A percentile compares a stretch with the other conserved stretches of the same genome.
Evolutionary conservation across 30 jellyfish, hydroid and myxozoan genomes (phyloP).

Genomic region (Hydractinia echinata): DNA sequence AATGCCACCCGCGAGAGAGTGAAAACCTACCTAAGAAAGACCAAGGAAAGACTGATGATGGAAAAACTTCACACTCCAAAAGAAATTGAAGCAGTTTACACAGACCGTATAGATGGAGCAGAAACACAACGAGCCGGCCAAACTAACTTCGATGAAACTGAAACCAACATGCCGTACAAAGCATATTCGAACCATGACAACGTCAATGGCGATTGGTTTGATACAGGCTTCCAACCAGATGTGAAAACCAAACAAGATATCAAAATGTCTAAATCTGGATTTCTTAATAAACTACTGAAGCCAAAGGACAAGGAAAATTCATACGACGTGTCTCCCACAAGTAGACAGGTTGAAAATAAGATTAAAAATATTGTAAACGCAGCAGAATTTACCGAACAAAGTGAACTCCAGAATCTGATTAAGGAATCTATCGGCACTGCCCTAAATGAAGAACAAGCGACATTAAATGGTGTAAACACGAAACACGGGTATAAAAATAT

Average conservation of each 20-base stretch:
- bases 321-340: constrained; percentile 14
- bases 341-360: background rate
- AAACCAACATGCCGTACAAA: background rate
- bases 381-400: constrained; percentile 25
- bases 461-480: background rate
- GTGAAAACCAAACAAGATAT: constrained; percentile 31
- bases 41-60: background rate
- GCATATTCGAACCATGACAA: constrained; percentile 21
- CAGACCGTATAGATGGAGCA: constrained; percentile 17
- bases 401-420: constrained; percentile 22
- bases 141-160: background rate
- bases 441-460: constrained; percentile 3
- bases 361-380: constrained; percentile 28
- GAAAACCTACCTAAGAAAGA: no score
- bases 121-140: background rate
- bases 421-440: constrained; percentile 28
- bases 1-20: no score
- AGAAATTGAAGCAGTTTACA: constrained; percentile 11
- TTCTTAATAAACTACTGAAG: constrained; percentile 11
- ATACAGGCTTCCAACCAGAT: constrained; percentile 29
- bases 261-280: constrained; percentile 31
- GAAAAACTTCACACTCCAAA: constrained; percentile 11
- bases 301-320: background rate
- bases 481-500: background rate
- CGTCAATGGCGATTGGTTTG: constrained; percentile 33